Evolutionary conservation across 35 echinoderm and acorn worm genomes (phyloP).

Genomic region (Nesometra sesokonis): DNA sequence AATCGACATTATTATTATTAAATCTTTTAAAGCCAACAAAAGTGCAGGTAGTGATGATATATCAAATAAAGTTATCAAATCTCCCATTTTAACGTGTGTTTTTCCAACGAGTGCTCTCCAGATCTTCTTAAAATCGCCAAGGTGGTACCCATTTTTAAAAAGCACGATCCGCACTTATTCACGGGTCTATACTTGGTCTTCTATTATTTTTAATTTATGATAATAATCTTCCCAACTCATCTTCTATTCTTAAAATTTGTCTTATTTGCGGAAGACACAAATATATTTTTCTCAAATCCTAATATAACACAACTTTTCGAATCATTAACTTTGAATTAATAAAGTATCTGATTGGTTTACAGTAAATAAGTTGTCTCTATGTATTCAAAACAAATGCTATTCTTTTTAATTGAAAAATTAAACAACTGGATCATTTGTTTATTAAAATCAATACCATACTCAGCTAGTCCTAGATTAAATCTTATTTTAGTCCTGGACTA

Average conservation of each 20-base stretch:
- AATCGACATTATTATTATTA: neutral
- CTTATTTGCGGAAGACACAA: neutral
- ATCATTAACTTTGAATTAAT: neutral
- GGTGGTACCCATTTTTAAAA: neutral
- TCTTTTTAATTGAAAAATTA: too few species aligned
- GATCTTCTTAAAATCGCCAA: too few species aligned
- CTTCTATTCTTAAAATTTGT: neutral
- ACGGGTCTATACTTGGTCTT: neutral
- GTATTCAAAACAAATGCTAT: too few species aligned
- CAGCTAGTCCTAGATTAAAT: too few species aligned
- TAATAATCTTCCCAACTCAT: neutral
- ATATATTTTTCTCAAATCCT: neutral
- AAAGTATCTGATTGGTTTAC: neutral
- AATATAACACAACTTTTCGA: neutral
- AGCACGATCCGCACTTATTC: neutral
- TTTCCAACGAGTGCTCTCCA: neutral
- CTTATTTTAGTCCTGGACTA: too few species aligned
- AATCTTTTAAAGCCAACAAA: neutral
- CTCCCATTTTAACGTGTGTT: neutral
- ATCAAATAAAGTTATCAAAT: neutral
- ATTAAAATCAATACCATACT: too few species aligned
- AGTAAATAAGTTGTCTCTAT: neutral
- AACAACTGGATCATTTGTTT: too few species aligned
- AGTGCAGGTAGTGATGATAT: neutral
- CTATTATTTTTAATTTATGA: neutral